A percentile compares a stretch with the other conserved stretches of the same genome.
phyloP scores from a whole-genome alignment of 2,888 invertebrate genomes.

The Acanthopleura granulata region DNA sequence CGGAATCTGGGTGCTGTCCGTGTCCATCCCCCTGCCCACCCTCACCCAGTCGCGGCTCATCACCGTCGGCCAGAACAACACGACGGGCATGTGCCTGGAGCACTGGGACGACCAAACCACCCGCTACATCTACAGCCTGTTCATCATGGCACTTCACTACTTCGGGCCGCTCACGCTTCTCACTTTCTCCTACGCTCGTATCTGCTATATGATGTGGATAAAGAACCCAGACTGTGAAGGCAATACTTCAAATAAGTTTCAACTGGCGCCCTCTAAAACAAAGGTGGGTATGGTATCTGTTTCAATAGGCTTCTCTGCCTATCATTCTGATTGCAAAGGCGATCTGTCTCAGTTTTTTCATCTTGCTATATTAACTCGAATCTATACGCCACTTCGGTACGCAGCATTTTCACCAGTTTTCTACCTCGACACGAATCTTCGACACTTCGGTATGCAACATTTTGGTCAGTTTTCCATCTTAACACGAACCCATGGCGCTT shows the following conservation, averaged over 20 bases:
- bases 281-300: not conserved
- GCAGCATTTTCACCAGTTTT: too few relatives aligned
- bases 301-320: too few relatives aligned
- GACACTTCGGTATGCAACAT: too few relatives aligned
- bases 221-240: conserved; percentile 89
- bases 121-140: conserved; percentile 78
- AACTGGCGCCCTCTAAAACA: not conserved
- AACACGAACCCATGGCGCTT: too few relatives aligned
- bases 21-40: conserved; percentile 85
- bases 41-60: conserved; percentile 76
- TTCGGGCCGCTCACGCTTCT: conserved; percentile 84
- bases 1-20: conserved; percentile 81
- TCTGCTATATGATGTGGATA: conserved; percentile 90
- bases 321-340: too few relatives aligned
- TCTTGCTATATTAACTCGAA: too few relatives aligned
- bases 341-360: too few relatives aligned
- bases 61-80: conserved; percentile 29
- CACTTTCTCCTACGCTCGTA: conserved; percentile 86
- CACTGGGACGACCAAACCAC: conserved; percentile 37
- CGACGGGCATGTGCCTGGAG: conserved; percentile 38
- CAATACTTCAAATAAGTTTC: conserved; percentile 72
- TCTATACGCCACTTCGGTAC: too few relatives aligned
- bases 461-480: too few relatives aligned
- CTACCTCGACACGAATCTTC: too few relatives aligned
- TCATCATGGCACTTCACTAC: conserved; percentile 85